These are phyloP conservation scores for Eublepharis macularius DNA, from an alignment of 2,113 vertebrate species.

Conservation along the genomic window DNA sequence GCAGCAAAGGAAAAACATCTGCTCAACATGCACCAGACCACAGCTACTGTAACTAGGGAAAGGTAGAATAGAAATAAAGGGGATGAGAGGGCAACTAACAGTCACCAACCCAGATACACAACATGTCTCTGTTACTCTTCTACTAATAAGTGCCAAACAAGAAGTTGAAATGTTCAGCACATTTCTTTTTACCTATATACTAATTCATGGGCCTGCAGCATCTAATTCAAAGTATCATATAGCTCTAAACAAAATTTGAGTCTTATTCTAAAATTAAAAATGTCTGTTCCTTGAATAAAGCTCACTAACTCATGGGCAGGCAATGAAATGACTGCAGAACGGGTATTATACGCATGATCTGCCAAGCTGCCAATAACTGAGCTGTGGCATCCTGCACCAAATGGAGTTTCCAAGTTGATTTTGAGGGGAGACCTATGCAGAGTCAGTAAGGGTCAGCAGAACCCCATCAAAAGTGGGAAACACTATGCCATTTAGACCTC, in stretches of 20 bases:
- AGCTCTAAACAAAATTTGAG: not conserved
- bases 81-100: constrained; percentile 63
- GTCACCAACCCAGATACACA: constrained; percentile 39
- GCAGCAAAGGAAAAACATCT: constrained; percentile 72
- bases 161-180: not conserved
- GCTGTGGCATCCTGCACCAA: no score
- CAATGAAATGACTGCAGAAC: no score
- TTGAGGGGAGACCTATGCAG: no score
- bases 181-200: constrained; percentile 8
- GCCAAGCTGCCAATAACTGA: no score
- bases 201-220: constrained; percentile 38
- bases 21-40: constrained; percentile 68
- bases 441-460: no score
- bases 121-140: constrained; percentile 65
- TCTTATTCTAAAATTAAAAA: not conserved
- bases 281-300: not conserved
- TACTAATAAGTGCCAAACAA: constrained; percentile 57
- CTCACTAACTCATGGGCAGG: no score
- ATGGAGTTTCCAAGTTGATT: no score
- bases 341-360: no score
- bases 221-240: constrained; percentile 12
- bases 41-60: constrained; percentile 54
- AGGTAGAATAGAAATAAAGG: constrained; percentile 53
- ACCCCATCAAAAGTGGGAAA: no score
- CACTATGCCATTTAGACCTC: no score